Evolutionary conservation across 2,888 invertebrate species (phyloP).

Genomic region (Labia minor): DNA sequence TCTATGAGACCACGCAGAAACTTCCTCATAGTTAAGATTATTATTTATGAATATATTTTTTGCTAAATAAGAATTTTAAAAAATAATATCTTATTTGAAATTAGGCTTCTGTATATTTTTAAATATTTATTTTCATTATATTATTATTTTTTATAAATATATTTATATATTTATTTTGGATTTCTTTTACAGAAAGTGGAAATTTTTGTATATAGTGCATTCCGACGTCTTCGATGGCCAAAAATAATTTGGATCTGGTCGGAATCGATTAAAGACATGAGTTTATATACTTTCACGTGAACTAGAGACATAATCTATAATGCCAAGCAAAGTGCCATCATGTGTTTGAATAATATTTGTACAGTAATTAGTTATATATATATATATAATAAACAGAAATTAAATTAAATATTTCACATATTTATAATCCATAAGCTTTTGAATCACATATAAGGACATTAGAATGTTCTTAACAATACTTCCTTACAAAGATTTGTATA

Average conservation of each 20-base stretch:
- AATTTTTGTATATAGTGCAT: background rate
- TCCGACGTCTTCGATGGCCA: background rate
- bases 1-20: too few relatives aligned
- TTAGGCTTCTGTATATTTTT: background rate
- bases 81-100: too few relatives aligned
- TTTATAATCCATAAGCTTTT: too few relatives aligned
- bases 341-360: constrained; percentile 5
- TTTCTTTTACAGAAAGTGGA: background rate
- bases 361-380: background rate
- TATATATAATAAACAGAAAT: background rate
- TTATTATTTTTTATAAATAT: background rate
- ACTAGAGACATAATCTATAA: background rate
- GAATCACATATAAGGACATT: too few relatives aligned
- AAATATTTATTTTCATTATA: background rate
- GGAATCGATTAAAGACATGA: too few relatives aligned
- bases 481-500: too few relatives aligned
- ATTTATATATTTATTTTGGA: too few relatives aligned
- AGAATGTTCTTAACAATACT: too few relatives aligned
- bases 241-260: background rate
- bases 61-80: too few relatives aligned
- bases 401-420: background rate
- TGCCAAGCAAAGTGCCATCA: constrained; percentile 1
- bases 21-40: too few relatives aligned
- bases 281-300: too few relatives aligned
- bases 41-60: too few relatives aligned